Evolutionary conservation across 2,797 vertebrate species (phyloP).

Genomic region (Tachyglossus aculeatus): DNA sequence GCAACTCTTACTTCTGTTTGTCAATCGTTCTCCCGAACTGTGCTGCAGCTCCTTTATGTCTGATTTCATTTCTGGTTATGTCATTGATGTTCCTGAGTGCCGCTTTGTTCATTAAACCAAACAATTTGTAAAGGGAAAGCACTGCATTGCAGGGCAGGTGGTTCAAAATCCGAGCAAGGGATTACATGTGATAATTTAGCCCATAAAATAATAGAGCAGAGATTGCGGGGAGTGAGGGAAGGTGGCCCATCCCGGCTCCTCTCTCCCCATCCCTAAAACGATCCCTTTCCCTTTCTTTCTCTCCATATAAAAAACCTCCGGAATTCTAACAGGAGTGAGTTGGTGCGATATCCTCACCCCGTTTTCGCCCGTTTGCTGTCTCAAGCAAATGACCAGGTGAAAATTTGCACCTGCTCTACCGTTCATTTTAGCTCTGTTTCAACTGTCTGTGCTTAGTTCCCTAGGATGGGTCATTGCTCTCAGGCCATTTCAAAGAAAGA

Average conservation of each 20-base stretch:
- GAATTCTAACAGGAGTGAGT: slow-evolving; percentile 7
- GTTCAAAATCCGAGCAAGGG: background rate
- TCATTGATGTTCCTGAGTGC: slow-evolving; percentile 27
- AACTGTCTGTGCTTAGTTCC: slow-evolving; percentile 18
- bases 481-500: slow-evolving; percentile 20
- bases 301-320: background rate
- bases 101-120: slow-evolving; percentile 27
- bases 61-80: slow-evolving; percentile 41
- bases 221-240: slow-evolving; percentile 6
- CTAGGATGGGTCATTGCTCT: background rate
- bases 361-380: background rate
- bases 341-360: background rate
- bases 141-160: slow-evolving; percentile 10
- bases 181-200: background rate
- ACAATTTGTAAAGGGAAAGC: background rate
- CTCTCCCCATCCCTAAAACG: background rate
- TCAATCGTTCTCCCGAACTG: slow-evolving; percentile 18
- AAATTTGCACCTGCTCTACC: slow-evolving; percentile 3
- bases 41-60: slow-evolving; percentile 28
- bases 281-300: background rate
- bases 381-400: background rate
- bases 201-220: slow-evolving; percentile 4
- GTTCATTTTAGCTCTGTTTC: slow-evolving; percentile 1
- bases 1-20: slow-evolving; percentile 31
- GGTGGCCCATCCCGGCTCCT: background rate